Base-by-base conservation (phyloP, 2,797 vertebrate species). In the Glossophaga mutica region DNA sequence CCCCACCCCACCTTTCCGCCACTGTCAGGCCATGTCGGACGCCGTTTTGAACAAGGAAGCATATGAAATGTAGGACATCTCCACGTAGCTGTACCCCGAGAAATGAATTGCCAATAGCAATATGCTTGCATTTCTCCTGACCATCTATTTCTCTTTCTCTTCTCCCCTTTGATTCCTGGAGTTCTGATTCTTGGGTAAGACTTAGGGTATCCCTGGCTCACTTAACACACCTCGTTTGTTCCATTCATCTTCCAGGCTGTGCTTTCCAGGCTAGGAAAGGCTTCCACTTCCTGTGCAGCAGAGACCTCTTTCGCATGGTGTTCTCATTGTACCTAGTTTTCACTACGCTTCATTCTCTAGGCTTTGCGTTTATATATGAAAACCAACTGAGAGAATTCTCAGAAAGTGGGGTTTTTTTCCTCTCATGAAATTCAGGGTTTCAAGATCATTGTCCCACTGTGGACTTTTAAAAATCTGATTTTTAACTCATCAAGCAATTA, bases 401-500 rank as follows among this genome's bases (percentile, higher is more conserved):
- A 91, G 32, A 68, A 65, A 42, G 6, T 37, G 62, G 12, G 10
- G 24, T 68, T 50, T 62, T 42, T 62, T 44, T 9, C 0, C 9
- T 55, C 59, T 48, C 67, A 21, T 50, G 62, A 92, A 94, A 74
- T 82, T 15, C 1, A 93, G 70, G 29, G 71, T 90, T 0, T 93
- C 12, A 55, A 74, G n/a, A 32, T 74, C 15, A 70, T 50, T 55
- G 39, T 57, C 57, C 46, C 16, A 81, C 29, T 32, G 8, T 15
- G 82, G 65, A 71, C 37, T 67, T 82, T 65, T 39, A 55, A 73
- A 90, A 93, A 26, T 81, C 26, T 91, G 19, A 37, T 73, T 96
- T 91, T 71, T 29, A 67, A 78, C 83, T 93, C 78, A 32, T 57
- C 46, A 46, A 96, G 57, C 62, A 87, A 79, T 71, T 83, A 93